phyloP scores from a whole-genome alignment of 2,797 vertebrate genomes.

The Enteromius radiatus region DNA sequence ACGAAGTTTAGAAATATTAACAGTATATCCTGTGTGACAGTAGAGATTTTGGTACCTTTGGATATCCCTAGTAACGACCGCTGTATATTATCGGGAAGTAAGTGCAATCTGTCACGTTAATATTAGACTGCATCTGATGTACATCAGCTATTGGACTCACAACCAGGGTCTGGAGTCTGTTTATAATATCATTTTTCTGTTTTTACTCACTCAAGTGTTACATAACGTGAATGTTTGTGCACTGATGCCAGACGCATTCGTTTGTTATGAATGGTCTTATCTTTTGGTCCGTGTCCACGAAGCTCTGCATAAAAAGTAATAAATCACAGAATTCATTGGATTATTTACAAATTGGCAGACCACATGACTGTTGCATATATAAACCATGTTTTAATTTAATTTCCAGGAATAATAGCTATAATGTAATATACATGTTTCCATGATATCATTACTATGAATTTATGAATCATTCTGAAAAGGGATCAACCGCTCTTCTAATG shows the following conservation, averaged over 20 bases:
- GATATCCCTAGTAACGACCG: not conserved
- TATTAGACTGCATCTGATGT: not conserved
- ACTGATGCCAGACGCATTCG: not conserved
- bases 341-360: not conserved
- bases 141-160: not conserved
- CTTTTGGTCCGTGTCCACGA: not conserved
- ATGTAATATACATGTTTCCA: not conserved
- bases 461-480: not conserved
- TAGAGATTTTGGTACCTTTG: not conserved
- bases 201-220: not conserved
- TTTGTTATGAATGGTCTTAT: slow-evolving; percentile 27
- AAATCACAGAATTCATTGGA: not conserved
- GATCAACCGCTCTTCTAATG: not conserved
- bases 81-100: not conserved
- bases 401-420: not conserved
- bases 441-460: not conserved
- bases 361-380: not conserved
- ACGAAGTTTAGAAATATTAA: not conserved
- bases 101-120: not conserved
- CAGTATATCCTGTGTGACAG: not conserved
- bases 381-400: not conserved
- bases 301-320: not conserved
- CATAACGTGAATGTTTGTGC: not conserved
- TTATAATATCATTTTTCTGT: not conserved
- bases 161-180: not conserved